Conservation (phyloP, 2,113 vertebrate species). For the Cyanocitta stelleri region DNA sequence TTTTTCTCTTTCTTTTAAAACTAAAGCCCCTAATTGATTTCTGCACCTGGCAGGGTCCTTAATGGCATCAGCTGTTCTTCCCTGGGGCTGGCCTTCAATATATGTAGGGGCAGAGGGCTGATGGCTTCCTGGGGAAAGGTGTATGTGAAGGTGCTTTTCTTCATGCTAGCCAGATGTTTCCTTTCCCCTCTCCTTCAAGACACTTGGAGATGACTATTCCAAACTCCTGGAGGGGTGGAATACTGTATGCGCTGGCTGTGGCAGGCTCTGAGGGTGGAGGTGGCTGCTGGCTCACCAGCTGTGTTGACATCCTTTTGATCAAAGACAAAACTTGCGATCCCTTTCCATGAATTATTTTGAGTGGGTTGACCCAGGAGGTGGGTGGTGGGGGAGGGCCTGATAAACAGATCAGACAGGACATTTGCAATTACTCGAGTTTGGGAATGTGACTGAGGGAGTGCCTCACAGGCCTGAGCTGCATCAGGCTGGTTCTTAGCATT, state of each 20-base stretch:
- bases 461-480: not conserved
- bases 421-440: not conserved
- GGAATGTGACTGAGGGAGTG: slow-evolving; percentile 20
- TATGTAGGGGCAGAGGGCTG: not conserved
- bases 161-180: not conserved
- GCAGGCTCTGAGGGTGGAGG: not conserved
- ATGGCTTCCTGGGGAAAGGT: not conserved
- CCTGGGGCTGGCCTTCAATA: not conserved
- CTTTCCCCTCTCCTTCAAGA: not conserved
- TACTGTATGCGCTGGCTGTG: slow-evolving; percentile 30
- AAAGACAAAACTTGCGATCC: slow-evolving; percentile 7
- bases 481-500: slow-evolving; percentile 73
- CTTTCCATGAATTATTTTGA: not conserved
- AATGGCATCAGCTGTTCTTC: not conserved
- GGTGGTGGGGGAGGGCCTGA: not conserved
- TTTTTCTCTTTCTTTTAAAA: not conserved
- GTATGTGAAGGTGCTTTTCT: not conserved
- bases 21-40: slow-evolving; percentile 3
- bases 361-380: not conserved
- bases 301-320: not conserved
- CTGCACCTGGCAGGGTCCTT: slow-evolving; percentile 1
- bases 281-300: not conserved
- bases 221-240: not conserved
- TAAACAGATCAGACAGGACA: slow-evolving; percentile 2
- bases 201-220: not conserved